phyloP scores from a whole-genome alignment of 1,140 invertebrate species.

The Drosophila orosa region DNA sequence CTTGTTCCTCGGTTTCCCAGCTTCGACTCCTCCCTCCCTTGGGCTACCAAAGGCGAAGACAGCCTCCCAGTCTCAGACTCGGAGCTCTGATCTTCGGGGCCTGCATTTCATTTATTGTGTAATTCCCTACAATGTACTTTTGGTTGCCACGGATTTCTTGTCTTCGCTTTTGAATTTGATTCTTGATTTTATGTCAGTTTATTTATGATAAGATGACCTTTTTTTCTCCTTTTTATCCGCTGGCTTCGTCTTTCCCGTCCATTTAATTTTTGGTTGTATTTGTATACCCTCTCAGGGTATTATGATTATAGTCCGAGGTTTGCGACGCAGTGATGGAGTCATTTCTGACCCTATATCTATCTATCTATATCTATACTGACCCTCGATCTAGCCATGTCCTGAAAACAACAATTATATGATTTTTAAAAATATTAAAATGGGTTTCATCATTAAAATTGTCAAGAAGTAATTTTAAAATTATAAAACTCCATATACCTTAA shows the following conservation, averaged over 20 bases:
- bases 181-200: constrained; percentile 83
- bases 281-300: background rate
- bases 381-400: too few species aligned
- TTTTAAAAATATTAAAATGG: too few species aligned
- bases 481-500: too few species aligned
- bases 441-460: too few species aligned
- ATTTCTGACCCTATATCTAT: background rate
- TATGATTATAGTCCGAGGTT: background rate
- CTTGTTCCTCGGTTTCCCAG: constrained; percentile 1
- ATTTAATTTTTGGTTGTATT: background rate
- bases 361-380: too few species aligned
- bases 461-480: too few species aligned
- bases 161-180: constrained; percentile 77
- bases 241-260: constrained; percentile 23
- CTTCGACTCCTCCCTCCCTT: background rate
- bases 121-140: constrained; percentile 78
- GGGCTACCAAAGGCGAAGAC: constrained; percentile 1
- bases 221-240: constrained; percentile 44
- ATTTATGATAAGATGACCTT: constrained; percentile 83
- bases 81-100: constrained; percentile 59
- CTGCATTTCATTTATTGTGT: constrained; percentile 83
- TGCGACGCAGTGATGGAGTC: background rate
- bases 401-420: too few species aligned
- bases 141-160: constrained; percentile 78
- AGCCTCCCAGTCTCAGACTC: constrained; percentile 17